Evolutionary conservation across 2,888 invertebrate genomes (phyloP), one percentile per base, ranked within the genome.

Genomic region (Iphiclides podalirius): DNA sequence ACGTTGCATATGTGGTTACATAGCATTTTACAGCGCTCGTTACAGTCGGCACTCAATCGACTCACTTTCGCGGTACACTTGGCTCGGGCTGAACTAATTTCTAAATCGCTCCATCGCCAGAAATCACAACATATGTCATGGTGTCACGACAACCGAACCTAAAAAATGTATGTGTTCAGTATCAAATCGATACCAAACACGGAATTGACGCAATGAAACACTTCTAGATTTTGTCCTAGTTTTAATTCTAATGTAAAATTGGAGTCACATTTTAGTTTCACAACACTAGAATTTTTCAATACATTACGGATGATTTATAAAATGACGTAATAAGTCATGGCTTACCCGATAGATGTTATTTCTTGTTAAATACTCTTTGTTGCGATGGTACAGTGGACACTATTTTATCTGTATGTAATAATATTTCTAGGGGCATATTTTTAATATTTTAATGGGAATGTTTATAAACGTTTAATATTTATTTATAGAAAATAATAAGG

Each of bases 71-170:
- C 75, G 71, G 59, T 72, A 72, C 68, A 74, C 61, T 70, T 59
- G 64, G 60, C 59, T 63, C 55, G 56, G 52, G 54, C 55, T 57
- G 48, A 52, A 59, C 67, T 67, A 76, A 76, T 83, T 82, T 72
- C 68, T 66, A 67, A 70, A 70, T 66, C 59, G 72, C 75, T 79
- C 78, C 76, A 80, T 72, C 70, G 72, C 72, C 61, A 66, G 72
- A 72, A 31, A 74, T 69, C 74, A 77, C 74, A 77, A 67, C 67
- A 75, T 67, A 79, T 77, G 84, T 84, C 84, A 86, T 65, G 61
- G 61, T 85, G 85, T 80, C 84, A 82, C 77, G 80, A 71, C 68
- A 79, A 67, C 65, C 66, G 67, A 70, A 67, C 73, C 75, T 75
- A 70, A 75, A 66, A 71, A 72, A 72, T 70, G 67, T 71, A 74